Base-by-base conservation (phyloP, 2,113 vertebrate genomes). In the Sebastes schlegelii region DNA sequence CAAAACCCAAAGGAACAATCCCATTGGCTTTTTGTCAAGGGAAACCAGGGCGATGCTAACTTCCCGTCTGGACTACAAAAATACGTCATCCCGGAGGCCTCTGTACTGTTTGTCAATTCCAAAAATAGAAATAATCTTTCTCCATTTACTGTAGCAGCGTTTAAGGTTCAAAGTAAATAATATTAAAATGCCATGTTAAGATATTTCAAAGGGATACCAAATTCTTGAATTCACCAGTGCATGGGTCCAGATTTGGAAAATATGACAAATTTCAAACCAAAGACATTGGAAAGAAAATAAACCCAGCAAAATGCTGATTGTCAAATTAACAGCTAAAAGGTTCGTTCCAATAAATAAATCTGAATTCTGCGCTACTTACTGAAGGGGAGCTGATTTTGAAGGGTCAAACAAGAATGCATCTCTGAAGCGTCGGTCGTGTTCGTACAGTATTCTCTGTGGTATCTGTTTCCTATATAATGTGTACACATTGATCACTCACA, bases 281-380 rank as follows among this genome's bases (percentile, higher is more conserved):
- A 34, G 34, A 34, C 34, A 34, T 34, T 34, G 34, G 34, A 34
- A 34, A 34, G 34, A 34, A 34, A 34, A 34, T 34, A 34, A 34
- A 34, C 34, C 34, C 34, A 11, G 1, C 11, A 67, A 54, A 19
- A 16, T 16, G 40, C 64, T 70, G 72, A 83, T 55, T 83, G 73
- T 70, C 58, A 60, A 79, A 77, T 67, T 4, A 74, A 80, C 14
- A 67, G 4, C 58, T 77, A 42, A 61, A 73, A 43, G 13, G 42
- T 45, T 55, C 1, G 49, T 63, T 61, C n/a, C 12, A 10, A 48
- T 10, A 26, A 48, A 42, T 1, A 12, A 49, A 34, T 34, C 34
- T 34, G 34, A 34, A 34, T 34, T 34, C 34, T 34, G 34, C 4
- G 46, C 46, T 26, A 9, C 21, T 9, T 16, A 46, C 23, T 48